Evolutionary conservation across 2,888 invertebrate genomes (phyloP), one percentile per base, ranked within the genome.

Genomic region (Himalopsyche kuldschensis): DNA sequence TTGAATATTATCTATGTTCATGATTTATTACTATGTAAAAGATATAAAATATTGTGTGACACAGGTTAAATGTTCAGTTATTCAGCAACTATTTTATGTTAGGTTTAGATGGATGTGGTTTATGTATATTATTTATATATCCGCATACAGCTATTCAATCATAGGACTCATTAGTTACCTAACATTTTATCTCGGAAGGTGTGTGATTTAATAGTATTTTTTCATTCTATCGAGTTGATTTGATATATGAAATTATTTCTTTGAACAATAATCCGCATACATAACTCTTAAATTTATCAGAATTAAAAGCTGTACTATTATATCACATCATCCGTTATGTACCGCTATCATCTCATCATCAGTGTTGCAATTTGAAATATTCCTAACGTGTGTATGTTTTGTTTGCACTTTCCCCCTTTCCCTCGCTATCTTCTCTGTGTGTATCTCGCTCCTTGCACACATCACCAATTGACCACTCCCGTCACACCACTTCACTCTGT

Each of bases 391-490:
- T 81, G 35, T 82, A 80, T 83, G 82, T 83, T 85, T 85, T 83
- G 78, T 83, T 78, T 79, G 79, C 85, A 84, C 78, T 47, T 81
- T 46, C 80, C 81, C 78, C 30, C 77, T 41, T 77, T 78, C 82
- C 79, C 83, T 41, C 63, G 84, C 85, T 80, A 78, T 84, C 81
- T 79, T 78, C 84, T 86, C 78, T 84, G 78, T 82, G 82, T 84
- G 82, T 80, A 75, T 79, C 31, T 80, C 78, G 47, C 41, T 31
- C 35, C 82, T 76, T 55, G 81, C 81, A 69, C 30, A 81, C 84
- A 75, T 81, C 81, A 78, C 78, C 81, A 75, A 81, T n/a, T 78
- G 47, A 48, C 48, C 75, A 79, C 81, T 32, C 82, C 82, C 76
- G 79, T 79, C 82, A 69, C 69, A 27, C 69, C 11, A 10, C 69